Percentiles rank a stretch among this genome's conserved stretches.
Conservation (phyloP, 2,113 vertebrate species). For the Panurus biarmicus region DNA sequence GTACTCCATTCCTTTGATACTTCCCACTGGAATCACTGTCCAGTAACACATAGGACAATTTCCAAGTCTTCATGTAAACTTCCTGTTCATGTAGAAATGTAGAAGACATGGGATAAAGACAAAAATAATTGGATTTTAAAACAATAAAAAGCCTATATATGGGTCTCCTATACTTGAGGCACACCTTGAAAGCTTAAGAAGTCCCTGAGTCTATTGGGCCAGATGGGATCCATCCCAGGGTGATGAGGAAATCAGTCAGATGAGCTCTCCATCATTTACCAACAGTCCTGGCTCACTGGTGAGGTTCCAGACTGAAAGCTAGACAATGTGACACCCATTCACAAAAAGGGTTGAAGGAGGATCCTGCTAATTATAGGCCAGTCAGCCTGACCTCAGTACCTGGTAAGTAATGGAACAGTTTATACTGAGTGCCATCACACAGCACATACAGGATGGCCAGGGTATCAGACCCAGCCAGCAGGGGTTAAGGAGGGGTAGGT, state of each 20-base stretch:
- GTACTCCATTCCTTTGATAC: neutral
- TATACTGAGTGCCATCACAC: neutral
- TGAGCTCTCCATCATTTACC: neutral
- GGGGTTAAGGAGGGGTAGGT: neutral
- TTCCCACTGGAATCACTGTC: neutral
- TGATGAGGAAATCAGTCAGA: neutral
- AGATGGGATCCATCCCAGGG: neutral
- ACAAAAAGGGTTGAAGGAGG: neutral
- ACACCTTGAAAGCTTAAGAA: neutral
- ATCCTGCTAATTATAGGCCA: neutral
- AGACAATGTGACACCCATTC: neutral
- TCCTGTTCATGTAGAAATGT: neutral
- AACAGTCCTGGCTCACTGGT: neutral
- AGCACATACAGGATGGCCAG: neutral
- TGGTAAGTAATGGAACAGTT: accelerated
- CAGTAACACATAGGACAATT: neutral
- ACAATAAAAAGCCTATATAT: neutral
- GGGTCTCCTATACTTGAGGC: neutral
- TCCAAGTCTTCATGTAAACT: neutral
- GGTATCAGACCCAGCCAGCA: neutral
- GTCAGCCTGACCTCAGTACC: neutral
- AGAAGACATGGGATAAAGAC: neutral
- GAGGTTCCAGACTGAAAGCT: neutral
- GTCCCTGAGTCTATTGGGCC: neutral
- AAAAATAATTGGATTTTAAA: neutral